These are phyloP conservation scores for Sphaeramia orbicularis DNA, from an alignment of 2,797 vertebrate species.

Conservation along the genomic window DNA sequence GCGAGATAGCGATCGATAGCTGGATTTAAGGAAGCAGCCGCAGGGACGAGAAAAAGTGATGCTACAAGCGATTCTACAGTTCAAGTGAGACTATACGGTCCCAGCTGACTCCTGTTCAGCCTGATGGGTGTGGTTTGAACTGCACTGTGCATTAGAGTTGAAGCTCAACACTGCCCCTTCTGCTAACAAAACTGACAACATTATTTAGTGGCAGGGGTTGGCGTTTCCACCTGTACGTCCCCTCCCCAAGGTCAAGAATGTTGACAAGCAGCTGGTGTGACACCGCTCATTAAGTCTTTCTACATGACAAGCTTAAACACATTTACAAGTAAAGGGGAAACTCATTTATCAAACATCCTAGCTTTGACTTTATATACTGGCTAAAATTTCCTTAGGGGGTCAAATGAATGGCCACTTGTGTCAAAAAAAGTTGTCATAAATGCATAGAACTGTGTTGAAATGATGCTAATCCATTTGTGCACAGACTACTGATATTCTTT, in stretches of 20 bases:
- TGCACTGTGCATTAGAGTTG: constrained; percentile 5
- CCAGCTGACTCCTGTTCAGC: constrained; percentile 47
- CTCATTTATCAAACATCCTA: background rate
- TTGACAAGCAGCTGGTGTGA: constrained; percentile 23
- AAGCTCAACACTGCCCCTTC: background rate
- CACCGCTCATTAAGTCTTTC: background rate
- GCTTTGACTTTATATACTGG: no score
- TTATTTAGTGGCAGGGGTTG: constrained; percentile 1
- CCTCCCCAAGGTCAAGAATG: constrained; percentile 12
- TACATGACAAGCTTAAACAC: constrained; percentile 11
- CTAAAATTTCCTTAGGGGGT: no score
- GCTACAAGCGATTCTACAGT: constrained; percentile 44
- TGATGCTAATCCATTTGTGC: no score
- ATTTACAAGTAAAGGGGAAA: constrained; percentile 20
- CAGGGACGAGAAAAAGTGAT: constrained; percentile 36
- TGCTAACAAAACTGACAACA: background rate
- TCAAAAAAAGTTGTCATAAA: no score
- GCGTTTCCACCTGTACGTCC: constrained; percentile 23
- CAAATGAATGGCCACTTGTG: no score
- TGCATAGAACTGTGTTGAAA: no score
- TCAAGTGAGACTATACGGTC: constrained; percentile 28
- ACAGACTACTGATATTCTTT: no score
- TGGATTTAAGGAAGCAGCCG: constrained; percentile 28
- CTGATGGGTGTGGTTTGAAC: constrained; percentile 18
- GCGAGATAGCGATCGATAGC: constrained; percentile 50